A percentile compares a stretch with the other conserved stretches of the same genome.
Evolutionary conservation across 2,888 invertebrate species (phyloP).

Genomic region (Sympetrum striolatum): DNA sequence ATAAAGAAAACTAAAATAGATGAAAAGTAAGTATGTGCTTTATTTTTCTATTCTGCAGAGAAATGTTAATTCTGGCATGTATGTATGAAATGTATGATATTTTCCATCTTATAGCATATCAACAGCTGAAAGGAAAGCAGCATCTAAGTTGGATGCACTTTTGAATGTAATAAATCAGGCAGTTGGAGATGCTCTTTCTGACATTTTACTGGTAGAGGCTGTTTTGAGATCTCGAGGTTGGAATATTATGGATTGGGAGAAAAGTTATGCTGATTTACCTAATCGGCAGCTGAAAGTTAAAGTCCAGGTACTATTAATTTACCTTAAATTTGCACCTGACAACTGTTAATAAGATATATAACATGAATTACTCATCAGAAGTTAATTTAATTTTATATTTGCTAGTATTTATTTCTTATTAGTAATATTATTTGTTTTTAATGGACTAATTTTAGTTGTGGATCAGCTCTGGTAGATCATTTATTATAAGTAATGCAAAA

Average conservation of each 20-base stretch:
- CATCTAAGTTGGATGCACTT: slow-evolving; percentile 69
- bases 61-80: background rate
- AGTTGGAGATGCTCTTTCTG: slow-evolving; percentile 97
- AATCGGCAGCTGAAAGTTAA: slow-evolving; percentile 87
- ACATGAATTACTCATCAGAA: too few relatives aligned
- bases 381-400: too few relatives aligned
- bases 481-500: background rate
- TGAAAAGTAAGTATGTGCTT: slow-evolving; percentile 56
- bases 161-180: slow-evolving; percentile 92
- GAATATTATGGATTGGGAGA: slow-evolving; percentile 80
- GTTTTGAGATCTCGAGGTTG: slow-evolving; percentile 84
- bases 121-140: slow-evolving; percentile 61
- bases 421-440: too few relatives aligned
- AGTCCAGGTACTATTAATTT: slow-evolving; percentile 66
- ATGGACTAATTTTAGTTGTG: too few relatives aligned
- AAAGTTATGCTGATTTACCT: slow-evolving; percentile 83
- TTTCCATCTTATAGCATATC: slow-evolving; percentile 47
- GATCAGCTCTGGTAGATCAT: too few relatives aligned
- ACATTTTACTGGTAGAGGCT: slow-evolving; percentile 91
- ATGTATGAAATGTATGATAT: background rate
- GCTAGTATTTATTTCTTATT: too few relatives aligned
- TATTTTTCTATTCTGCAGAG: background rate
- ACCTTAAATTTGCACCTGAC: background rate
- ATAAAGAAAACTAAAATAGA: slow-evolving; percentile 63
- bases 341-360: background rate